Evolutionary conservation across 2,113 vertebrate genomes (phyloP), one percentile per base, ranked within the genome.

Genomic region (Pangasianodon gigas): DNA sequence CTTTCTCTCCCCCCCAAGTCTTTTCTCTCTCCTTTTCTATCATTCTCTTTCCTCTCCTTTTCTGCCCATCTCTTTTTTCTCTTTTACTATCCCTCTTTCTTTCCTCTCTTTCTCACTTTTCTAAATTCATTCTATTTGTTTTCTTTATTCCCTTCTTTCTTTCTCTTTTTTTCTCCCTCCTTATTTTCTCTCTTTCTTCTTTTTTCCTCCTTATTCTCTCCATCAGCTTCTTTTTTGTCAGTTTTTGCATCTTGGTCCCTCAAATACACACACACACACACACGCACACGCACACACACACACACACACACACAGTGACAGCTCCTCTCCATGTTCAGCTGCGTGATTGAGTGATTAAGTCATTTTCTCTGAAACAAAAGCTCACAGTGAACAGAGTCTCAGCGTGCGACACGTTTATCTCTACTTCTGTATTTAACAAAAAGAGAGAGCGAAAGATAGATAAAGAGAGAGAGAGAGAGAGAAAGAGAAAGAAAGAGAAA

Each of bases 341-440:
- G 79, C 96, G 95, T 97, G 96, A 97, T 97, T 97, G 96, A 97
- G 96, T 96, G 96, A 97, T 96, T 96, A 96, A 96, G 96, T 96
- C 96, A 97, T 97, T 97, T 97, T 97, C 96, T 97, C 95, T 95
- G 96, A 96, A 96, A 96, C 94, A 96, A 97, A 96, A 96, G 94
- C 96, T 95, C 96, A 96, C 95, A 97, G 96, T 97, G 97, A 97
- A 95, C 96, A 96, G 95, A 96, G 95, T 96, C 96, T 97, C 96
- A 95, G n/a, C 4, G n/a, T 32, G 67, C 19, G 1, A 69, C 4
- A 97, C 96, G 96, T 97, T 96, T 96, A 97, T 97, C 96, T 95
- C 95, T 93, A 96, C 95, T 95, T 96, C 89, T 96, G 95, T 94
- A 96, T 96, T 96, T 90, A 97, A 96, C 95, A 94, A 18, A 69